Conservation (phyloP, 37 sponge, comb jelly and placozoan species). For the Hexactinellida sp. region DNA sequence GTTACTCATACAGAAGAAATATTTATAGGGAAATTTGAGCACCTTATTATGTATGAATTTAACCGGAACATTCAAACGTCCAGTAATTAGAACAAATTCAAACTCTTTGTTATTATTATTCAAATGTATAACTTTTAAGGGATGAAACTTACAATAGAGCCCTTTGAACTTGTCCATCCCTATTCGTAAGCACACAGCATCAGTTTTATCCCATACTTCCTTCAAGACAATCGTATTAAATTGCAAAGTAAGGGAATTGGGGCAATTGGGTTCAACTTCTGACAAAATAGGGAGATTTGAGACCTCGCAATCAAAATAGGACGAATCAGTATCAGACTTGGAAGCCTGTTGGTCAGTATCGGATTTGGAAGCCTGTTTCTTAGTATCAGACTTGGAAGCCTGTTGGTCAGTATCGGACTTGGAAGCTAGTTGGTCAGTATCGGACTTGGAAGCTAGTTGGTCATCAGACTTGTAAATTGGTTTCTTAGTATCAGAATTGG, state of each 20-base stretch:
- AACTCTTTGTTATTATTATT: not conserved
- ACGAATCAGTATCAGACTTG: no score
- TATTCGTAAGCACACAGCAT: not conserved
- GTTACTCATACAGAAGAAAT: not conserved
- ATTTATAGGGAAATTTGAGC: slow-evolving; percentile 1
- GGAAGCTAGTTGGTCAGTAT: no score
- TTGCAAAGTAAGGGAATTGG: not conserved
- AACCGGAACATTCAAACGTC: not conserved
- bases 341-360: no score
- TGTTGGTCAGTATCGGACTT: no score
- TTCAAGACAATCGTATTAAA: not conserved
- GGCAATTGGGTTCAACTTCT: not conserved
- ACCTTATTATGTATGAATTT: not conserved
- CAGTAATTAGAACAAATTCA: not conserved
- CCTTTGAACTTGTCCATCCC: not conserved
- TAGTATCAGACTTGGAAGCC: no score
- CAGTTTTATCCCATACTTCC: not conserved
- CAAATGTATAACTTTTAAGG: not conserved
- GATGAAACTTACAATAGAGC: not conserved
- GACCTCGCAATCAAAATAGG: no score
- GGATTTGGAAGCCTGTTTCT: no score
- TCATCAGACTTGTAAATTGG: no score
- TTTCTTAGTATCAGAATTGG: no score
- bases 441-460: no score
- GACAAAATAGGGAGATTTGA: no score